Percentiles rank a stretch among this genome's conserved stretches.
These are phyloP conservation scores for Drosophila tropicalis DNA, from an alignment of 1,140 invertebrate genomes.

Conservation along the genomic window DNA sequence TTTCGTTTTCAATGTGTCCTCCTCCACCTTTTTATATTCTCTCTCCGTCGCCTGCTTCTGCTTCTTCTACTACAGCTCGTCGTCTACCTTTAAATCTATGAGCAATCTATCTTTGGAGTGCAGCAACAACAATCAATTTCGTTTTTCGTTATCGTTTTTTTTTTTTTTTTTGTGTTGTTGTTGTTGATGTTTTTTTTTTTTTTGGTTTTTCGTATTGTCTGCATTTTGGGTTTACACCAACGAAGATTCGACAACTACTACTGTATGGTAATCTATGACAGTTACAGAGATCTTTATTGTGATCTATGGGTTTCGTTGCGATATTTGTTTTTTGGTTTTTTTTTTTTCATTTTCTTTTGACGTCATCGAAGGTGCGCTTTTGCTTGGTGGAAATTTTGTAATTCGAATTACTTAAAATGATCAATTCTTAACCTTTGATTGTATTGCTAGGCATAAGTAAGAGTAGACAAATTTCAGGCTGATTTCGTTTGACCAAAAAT, in stretches of 20 bases:
- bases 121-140: conserved; percentile 64
- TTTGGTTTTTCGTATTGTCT: conserved; percentile 36
- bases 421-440: too few species aligned
- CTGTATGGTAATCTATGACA: conserved; percentile 66
- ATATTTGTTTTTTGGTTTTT: conserved; percentile 16
- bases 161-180: conserved; percentile 15
- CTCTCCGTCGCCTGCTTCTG: not conserved
- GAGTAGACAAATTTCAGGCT: too few species aligned
- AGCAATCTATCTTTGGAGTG: conserved; percentile 77
- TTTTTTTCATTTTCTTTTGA: conserved; percentile 23
- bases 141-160: conserved; percentile 25
- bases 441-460: too few species aligned
- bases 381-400: not conserved
- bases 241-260: conserved; percentile 61
- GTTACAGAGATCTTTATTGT: conserved; percentile 62
- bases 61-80: conserved; percentile 30
- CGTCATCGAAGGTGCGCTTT: not conserved
- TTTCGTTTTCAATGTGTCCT: conserved; percentile 49
- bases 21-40: conserved; percentile 20
- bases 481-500: too few species aligned
- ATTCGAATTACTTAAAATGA: not conserved
- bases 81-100: conserved; percentile 58
- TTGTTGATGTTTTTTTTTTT: conserved; percentile 27
- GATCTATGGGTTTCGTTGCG: conserved; percentile 57
- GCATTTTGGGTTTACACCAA: conserved; percentile 56